A percentile compares a stretch with the other conserved stretches of the same genome.
phyloP scores from a whole-genome alignment of 2,888 invertebrate species.

The Dicycla oo region DNA sequence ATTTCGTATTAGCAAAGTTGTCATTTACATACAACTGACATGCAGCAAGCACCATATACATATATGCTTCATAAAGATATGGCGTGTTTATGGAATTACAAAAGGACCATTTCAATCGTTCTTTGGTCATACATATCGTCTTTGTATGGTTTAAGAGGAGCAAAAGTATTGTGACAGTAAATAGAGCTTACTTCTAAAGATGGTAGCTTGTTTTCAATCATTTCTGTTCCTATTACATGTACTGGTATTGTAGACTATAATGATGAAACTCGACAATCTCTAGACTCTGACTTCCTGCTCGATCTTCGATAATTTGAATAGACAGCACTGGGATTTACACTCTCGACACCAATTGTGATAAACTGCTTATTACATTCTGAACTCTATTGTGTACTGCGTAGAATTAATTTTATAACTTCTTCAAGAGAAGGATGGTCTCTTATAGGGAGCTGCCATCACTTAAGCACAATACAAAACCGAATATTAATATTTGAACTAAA shows the following conservation, averaged over 20 bases:
- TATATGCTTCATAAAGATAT: not conserved
- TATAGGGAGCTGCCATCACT: slow-evolving; percentile 33
- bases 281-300: slow-evolving; percentile 39
- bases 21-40: not conserved
- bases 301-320: slow-evolving; percentile 57
- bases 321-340: slow-evolving; percentile 46
- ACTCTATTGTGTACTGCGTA: slow-evolving; percentile 22
- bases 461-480: slow-evolving; percentile 32
- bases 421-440: slow-evolving; percentile 15
- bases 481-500: slow-evolving; percentile 40
- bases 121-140: not conserved
- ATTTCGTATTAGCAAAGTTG: not conserved
- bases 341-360: slow-evolving; percentile 51
- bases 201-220: not conserved
- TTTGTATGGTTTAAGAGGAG: not conserved
- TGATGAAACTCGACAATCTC: slow-evolving; percentile 37
- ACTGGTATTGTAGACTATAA: slow-evolving; percentile 9
- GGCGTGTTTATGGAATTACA: not conserved
- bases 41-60: not conserved
- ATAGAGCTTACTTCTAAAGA: not conserved
- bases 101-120: not conserved
- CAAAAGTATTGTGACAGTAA: not conserved
- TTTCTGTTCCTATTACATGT: not conserved
- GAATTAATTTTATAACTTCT: slow-evolving; percentile 11
- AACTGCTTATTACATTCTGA: slow-evolving; percentile 33